Base-by-base conservation (phyloP, 2,113 vertebrate species). In the Emberiza fucata region DNA sequence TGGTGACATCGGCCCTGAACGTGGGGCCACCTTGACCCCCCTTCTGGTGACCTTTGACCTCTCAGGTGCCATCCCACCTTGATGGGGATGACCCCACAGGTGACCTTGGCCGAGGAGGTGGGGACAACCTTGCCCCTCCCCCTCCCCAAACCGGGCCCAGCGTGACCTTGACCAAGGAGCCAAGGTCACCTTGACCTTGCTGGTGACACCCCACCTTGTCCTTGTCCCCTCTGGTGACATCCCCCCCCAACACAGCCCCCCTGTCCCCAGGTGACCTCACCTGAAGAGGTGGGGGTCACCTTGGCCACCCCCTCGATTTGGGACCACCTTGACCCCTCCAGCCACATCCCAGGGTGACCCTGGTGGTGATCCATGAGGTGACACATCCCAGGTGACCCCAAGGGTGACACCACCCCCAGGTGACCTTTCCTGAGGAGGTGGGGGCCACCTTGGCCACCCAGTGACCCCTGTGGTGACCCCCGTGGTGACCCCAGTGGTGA, bases 1-100 rank as follows among this genome's bases (percentile, higher is more conserved):
- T 22, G 40, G 53, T 44, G 57, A 15, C 35, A 3, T 19, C 4
- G 7, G 6, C 4, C 39, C 39, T 9, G 1, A 1, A 3, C 6
- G 17, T n/a, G 71, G 10, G 33, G n/a, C 14, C 56, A 47, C 47
- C 47, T 7, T 47, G 47, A 23, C 45, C 21, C 23, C 45, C 21
- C 23, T 14, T 12, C 61, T 5, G 45, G 31, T 71, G 66, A 31
- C 56, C 10, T 42, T 31, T 61, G 39, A 44, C 21, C 29, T 16
- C 13, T 27, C 53, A 14, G 53, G 79, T 70, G 54, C 18, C 54
- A 18, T n/a, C n/a, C 2, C 64, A 47, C 51, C 40, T 56, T 21
- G 42, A 8, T 29, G 45, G 45, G 45, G 11, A 21, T 29, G 31
- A 51, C 21, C 12, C 56, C 56, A 13, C 44, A 5, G 35, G 44